Conservation (phyloP, 2,888 invertebrate species). For the Lagria hirta region DNA sequence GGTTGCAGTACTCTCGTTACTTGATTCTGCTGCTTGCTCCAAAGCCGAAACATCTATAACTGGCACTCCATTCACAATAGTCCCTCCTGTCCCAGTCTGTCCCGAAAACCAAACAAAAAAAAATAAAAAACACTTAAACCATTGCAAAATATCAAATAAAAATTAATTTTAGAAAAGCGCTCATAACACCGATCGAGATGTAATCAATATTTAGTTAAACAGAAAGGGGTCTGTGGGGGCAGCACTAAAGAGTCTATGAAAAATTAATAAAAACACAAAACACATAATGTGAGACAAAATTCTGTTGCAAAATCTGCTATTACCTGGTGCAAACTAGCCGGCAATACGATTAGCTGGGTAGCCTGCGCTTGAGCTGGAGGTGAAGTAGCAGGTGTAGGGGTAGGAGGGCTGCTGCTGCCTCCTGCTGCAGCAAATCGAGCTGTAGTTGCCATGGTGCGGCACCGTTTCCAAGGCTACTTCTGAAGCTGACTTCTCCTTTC, state of each 20-base stretch:
- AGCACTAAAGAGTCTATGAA: too few relatives aligned
- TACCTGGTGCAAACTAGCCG: slow-evolving; percentile 57
- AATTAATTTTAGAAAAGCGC: slow-evolving; percentile 5
- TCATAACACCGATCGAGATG: slow-evolving; percentile 1
- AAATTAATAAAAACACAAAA: slow-evolving; percentile 16
- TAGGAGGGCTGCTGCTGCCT: slow-evolving; percentile 58
- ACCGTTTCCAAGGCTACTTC: slow-evolving; percentile 53
- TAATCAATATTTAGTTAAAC: slow-evolving; percentile 10
- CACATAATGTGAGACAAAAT: too few relatives aligned
- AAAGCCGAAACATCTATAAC: slow-evolving; percentile 56
- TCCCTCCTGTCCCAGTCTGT: slow-evolving; percentile 42
- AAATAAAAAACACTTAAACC: slow-evolving; percentile 7
- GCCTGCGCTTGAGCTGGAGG: slow-evolving; percentile 50
- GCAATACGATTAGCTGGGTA: slow-evolving; percentile 55
- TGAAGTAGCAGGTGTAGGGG: slow-evolving; percentile 51
- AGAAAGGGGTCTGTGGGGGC: slow-evolving; percentile 3
- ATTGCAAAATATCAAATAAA: not conserved
- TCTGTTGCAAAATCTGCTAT: slow-evolving; percentile 22
- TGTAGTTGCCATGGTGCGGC: slow-evolving; percentile 59
- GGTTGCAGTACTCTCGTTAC: slow-evolving; percentile 59
- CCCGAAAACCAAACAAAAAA: too few relatives aligned
- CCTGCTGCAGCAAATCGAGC: slow-evolving; percentile 60
- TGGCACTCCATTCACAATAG: slow-evolving; percentile 52
- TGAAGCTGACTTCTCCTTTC: slow-evolving; percentile 47
- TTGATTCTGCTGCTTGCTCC: slow-evolving; percentile 61